Conservation (phyloP, 2,888 invertebrate species). For the Ellobium chinense region DNA sequence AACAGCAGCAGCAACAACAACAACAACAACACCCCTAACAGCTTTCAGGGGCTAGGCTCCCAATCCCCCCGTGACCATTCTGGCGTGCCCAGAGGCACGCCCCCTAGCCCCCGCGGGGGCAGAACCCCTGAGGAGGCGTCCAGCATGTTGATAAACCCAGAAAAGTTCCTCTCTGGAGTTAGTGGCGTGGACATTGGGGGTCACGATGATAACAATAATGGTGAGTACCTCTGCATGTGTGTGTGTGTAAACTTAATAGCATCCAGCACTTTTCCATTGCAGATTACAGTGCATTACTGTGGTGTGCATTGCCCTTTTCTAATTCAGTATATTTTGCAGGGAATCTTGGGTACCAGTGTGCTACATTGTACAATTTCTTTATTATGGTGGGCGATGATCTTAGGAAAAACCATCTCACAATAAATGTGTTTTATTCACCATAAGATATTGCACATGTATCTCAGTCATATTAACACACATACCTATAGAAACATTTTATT, state of each 20-base stretch:
- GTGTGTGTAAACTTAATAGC: background rate
- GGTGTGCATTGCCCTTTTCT: no score
- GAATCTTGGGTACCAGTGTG: no score
- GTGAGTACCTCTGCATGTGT: background rate
- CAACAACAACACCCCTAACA: background rate
- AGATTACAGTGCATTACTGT: no score
- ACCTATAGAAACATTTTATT: no score
- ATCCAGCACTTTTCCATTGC: no score
- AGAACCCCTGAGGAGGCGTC: background rate
- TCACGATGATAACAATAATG: slow-evolving; percentile 30
- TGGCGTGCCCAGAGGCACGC: background rate
- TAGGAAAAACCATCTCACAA: no score
- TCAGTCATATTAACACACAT: no score
- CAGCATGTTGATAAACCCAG: slow-evolving; percentile 3
- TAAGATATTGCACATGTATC: no score
- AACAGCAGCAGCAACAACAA: slow-evolving; percentile 3
- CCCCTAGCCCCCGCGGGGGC: slow-evolving; percentile 28
- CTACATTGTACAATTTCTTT: no score
- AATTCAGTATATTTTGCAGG: no score
- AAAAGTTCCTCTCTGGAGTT: background rate
- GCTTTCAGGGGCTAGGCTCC: background rate
- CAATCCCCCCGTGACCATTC: slow-evolving; percentile 10
- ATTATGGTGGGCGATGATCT: no score
- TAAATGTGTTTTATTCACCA: no score
- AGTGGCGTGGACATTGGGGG: background rate